A percentile compares a stretch with the other conserved stretches of the same genome.
Conservation (phyloP, 2,797 vertebrate species). For the Odontamblyopus lacepedii region DNA sequence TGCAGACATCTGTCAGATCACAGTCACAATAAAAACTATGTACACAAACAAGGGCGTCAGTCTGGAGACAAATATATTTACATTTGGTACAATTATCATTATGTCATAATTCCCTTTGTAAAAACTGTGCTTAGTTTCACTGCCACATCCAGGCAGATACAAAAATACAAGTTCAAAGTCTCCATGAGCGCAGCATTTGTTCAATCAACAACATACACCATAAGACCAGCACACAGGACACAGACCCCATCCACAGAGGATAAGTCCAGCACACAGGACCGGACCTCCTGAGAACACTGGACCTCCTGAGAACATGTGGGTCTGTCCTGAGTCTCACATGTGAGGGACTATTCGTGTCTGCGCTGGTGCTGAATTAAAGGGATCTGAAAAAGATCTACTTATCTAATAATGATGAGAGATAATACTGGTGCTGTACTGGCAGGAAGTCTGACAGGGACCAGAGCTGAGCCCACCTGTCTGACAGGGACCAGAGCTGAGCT, state of each 20-base stretch:
- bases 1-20: constrained; percentile 22
- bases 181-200: constrained; percentile 42
- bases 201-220: constrained; percentile 22
- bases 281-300: neutral
- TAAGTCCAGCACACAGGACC: neutral
- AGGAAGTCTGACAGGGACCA: neutral
- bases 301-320: neutral
- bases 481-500: too few relatives aligned
- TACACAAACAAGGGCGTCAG: constrained; percentile 34
- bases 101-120: constrained; percentile 65
- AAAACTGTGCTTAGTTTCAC: constrained; percentile 50
- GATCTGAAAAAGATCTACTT: too few relatives aligned
- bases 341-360: neutral
- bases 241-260: constrained; percentile 13
- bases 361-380: neutral
- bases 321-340: neutral
- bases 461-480: neutral
- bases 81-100: constrained; percentile 31
- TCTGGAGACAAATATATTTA: constrained; percentile 53
- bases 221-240: neutral
- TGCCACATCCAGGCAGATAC: constrained; percentile 36
- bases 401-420: too few relatives aligned
- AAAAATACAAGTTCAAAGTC: constrained; percentile 49
- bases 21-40: constrained; percentile 39
- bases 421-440: too few relatives aligned